Evolutionary conservation across 1,140 invertebrate species (phyloP), one percentile per base, ranked within the genome.

Genomic region (Ephestia elutella): DNA sequence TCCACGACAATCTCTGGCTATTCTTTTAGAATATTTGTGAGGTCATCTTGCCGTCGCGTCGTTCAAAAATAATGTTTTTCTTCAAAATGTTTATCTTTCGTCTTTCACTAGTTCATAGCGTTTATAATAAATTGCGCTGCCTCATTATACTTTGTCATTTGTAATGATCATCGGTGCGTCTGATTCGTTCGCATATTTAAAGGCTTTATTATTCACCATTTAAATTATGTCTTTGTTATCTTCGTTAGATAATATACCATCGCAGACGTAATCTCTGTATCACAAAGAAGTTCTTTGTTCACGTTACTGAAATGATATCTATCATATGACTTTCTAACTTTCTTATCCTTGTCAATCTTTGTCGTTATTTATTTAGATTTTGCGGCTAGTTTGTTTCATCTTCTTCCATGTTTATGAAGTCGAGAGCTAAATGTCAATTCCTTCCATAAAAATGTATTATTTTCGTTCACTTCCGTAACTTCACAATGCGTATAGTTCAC

Each of bases 311-410:
- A 44, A 44, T 44, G 38, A 44, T 44, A 44, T 44, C 38, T 44
- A 44, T 44, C 38, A 44, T 44, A 44, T 15, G n/a, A 44, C 38
- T 44, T 44, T 44, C 38, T n/a, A 44, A 44, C 38, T 44, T 44
- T 44, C 38, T 44, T 44, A 44, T 44, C 38, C 38, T 44, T 44
- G 13, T 32, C 30, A 2, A 11, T 2, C n/a, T 15, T 44, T 13
- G 10, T 35, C 32, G 32, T 35, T 25, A 25, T 25, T 32, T 32
- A 11, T 32, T 32, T 10, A 32, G 9, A 10, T 32, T 32, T 32
- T 10, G 11, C 30, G n/a, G 38, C 13, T 2, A 35, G 9, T 35
- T 44, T 44, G 5, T 10, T 44, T 44, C n/a, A 44, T 15, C n/a
- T 15, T 10, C 8, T n/a, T 44, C 13, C n/a, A 15, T 4, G 2